phyloP scores from a whole-genome alignment of 2,797 vertebrate genomes.

The Novumbra hubbsi region DNA sequence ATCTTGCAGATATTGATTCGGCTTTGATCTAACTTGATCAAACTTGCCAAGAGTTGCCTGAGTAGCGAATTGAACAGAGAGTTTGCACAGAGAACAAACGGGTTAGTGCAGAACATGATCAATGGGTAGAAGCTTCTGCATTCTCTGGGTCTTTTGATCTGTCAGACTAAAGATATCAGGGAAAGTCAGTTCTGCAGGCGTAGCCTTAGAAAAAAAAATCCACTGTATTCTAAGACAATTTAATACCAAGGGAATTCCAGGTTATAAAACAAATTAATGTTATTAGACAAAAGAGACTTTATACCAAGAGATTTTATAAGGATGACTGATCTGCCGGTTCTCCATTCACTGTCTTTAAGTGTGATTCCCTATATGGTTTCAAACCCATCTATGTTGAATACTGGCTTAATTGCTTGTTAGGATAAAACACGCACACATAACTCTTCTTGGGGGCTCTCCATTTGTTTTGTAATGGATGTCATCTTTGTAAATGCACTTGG shows the following conservation, averaged over 20 bases:
- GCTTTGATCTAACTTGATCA: no score
- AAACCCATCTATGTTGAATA: not conserved
- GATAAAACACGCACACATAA: not conserved
- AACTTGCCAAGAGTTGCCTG: no score
- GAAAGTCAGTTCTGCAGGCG: no score
- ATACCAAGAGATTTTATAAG: not conserved
- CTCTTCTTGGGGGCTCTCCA: not conserved
- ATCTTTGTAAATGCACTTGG: not conserved
- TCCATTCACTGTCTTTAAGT: not conserved
- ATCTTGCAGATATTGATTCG: no score
- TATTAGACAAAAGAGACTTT: not conserved
- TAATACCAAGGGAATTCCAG: not conserved
- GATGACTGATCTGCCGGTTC: not conserved
- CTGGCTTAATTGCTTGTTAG: not conserved
- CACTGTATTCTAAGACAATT: not conserved
- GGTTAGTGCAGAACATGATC: no score
- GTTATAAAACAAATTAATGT: not conserved
- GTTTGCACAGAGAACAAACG: no score
- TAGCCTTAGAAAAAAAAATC: not conserved
- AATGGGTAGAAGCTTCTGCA: no score
- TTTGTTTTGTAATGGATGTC: not conserved
- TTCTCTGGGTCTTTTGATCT: no score
- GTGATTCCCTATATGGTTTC: not conserved
- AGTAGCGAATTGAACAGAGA: no score
- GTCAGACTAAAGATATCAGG: no score